These are phyloP conservation scores for Diabrotica virgifera DNA, from an alignment of 1,140 invertebrate species.

Conservation along the genomic window DNA sequence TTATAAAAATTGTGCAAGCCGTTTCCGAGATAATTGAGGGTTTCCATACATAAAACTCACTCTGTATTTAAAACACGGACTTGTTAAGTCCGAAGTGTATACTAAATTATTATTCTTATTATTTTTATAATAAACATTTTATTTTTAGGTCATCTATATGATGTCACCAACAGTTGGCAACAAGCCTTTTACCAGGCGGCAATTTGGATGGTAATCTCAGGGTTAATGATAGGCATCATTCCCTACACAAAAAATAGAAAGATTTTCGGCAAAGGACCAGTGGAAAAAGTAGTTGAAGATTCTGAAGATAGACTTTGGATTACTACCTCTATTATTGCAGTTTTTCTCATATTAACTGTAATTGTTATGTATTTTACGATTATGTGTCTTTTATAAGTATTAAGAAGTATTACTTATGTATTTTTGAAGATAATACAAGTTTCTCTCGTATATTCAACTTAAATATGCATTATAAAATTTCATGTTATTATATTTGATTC, in stretches of 20 bases:
- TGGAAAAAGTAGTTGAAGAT: slow-evolving; percentile 52
- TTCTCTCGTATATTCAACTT: too few relatives aligned
- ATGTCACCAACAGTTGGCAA: slow-evolving; percentile 68
- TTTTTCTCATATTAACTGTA: slow-evolving; percentile 13
- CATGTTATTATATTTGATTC: too few relatives aligned
- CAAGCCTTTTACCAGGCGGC: slow-evolving; percentile 73
- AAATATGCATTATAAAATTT: too few relatives aligned
- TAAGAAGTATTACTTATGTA: too few relatives aligned
- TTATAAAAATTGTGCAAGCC: too few relatives aligned
- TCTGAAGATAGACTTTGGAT: slow-evolving; percentile 18
- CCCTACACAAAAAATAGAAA: slow-evolving; percentile 64
- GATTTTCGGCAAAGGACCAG: slow-evolving; percentile 60
- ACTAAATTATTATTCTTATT: too few relatives aligned
- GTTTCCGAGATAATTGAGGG: too few relatives aligned
- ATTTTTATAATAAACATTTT: background rate
- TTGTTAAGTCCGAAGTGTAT: too few relatives aligned
- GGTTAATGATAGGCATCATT: slow-evolving; percentile 66
- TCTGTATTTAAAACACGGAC: too few relatives aligned
- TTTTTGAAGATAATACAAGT: too few relatives aligned
- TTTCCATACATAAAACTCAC: too few relatives aligned
- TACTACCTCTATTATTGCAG: slow-evolving; percentile 18
- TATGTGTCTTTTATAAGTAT: background rate
- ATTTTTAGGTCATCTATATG: slow-evolving; percentile 64
- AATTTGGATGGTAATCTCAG: slow-evolving; percentile 71
- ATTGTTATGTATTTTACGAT: slow-evolving; percentile 27